A percentile compares a stretch with the other conserved stretches of the same genome.
phyloP scores from a whole-genome alignment of 2,888 invertebrate species.

The Drosophila austrosaltans region DNA sequence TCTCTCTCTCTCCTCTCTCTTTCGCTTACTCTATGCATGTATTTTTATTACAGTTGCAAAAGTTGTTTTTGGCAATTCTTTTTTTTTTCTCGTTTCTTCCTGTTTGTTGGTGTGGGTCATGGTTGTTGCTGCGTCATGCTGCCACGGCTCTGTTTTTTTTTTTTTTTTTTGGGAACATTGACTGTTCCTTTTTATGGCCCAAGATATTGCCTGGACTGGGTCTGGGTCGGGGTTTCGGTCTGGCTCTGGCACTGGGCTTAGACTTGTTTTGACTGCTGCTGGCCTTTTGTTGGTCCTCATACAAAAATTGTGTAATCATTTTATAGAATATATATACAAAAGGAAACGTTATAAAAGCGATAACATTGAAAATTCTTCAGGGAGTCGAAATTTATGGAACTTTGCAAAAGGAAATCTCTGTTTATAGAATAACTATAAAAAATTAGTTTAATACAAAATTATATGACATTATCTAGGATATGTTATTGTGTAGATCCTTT shows the following conservation, averaged over 20 bases:
- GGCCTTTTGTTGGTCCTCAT: conserved; percentile 53
- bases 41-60: conserved; percentile 69
- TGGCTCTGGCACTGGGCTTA: conserved; percentile 46
- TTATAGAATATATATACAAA: conserved; percentile 14
- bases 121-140: conserved; percentile 62
- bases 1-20: conserved; percentile 15
- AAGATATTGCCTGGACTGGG: conserved; percentile 40
- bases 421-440: background rate
- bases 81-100: conserved; percentile 54
- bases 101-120: conserved; percentile 82
- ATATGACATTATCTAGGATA: no score
- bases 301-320: conserved; percentile 45
- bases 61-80: conserved; percentile 57
- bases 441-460: no score
- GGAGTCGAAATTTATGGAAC: background rate
- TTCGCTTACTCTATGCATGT: conserved; percentile 26
- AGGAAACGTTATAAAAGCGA: background rate
- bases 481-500: no score
- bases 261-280: conserved; percentile 71
- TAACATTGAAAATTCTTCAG: background rate
- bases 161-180: conserved; percentile 40
- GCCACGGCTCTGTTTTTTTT: conserved; percentile 32
- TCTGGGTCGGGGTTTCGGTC: conserved; percentile 33
- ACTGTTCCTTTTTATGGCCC: conserved; percentile 64
- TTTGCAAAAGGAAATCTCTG: background rate